phyloP scores from a whole-genome alignment of 2,113 vertebrate genomes.

The Motacilla tschutschensis region DNA sequence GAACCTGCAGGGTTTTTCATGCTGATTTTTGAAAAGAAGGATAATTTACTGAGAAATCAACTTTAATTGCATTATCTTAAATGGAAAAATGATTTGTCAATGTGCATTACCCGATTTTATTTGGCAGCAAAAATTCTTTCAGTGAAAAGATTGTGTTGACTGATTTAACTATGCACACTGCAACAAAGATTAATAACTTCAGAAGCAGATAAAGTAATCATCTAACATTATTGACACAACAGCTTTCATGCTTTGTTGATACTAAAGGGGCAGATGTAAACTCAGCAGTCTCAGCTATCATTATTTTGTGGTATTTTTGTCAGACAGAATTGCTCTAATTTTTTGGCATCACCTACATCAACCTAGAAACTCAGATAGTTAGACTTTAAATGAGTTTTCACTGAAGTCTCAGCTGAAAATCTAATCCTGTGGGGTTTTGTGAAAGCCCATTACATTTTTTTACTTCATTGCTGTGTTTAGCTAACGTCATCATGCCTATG shows the following conservation, averaged over 20 bases:
- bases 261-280: not conserved
- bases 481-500: not conserved
- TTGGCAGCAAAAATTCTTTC: not conserved
- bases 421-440: not conserved
- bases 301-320: slow-evolving; percentile 21
- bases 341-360: not conserved
- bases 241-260: not conserved
- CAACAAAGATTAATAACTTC: slow-evolving; percentile 23
- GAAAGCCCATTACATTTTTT: not conserved
- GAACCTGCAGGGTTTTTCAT: slow-evolving; percentile 18
- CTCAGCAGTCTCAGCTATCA: not conserved
- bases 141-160: slow-evolving; percentile 2
- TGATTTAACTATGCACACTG: slow-evolving; percentile 15
- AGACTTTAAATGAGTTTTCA: slow-evolving; percentile 17
- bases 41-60: slow-evolving; percentile 19
- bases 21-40: slow-evolving; percentile 2
- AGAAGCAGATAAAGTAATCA: not conserved
- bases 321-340: not conserved
- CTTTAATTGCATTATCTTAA: slow-evolving; percentile 31
- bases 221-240: not conserved
- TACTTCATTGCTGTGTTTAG: not conserved
- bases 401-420: not conserved
- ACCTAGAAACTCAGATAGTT: slow-evolving; percentile 16
- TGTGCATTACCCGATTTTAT: not conserved
- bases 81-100: slow-evolving; percentile 31